phyloP scores from a whole-genome alignment of 2,888 invertebrate genomes.

The Lasioglossum morio region DNA sequence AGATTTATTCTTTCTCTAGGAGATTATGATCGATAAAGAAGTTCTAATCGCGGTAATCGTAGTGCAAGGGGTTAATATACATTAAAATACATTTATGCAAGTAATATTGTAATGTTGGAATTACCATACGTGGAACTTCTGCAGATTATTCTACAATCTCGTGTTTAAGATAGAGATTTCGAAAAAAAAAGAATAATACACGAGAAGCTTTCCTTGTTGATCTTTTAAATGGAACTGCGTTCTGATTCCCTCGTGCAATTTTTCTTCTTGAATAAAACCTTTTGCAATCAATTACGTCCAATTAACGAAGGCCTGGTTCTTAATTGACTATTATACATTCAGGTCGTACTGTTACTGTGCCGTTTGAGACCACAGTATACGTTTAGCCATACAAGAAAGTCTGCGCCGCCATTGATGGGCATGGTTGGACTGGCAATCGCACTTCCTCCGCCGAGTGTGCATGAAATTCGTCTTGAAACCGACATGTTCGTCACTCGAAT shows the following conservation, averaged over 20 bases:
- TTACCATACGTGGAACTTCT: neutral
- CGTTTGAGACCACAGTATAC: constrained; percentile 96
- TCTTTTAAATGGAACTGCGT: neutral
- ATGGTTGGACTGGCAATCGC: constrained; percentile 98
- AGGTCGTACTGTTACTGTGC: constrained; percentile 97
- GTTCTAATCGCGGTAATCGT: too few relatives aligned
- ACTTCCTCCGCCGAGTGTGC: constrained; percentile 97
- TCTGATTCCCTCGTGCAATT: neutral
- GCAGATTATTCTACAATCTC: neutral
- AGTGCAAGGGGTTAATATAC: too few relatives aligned
- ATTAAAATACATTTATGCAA: neutral
- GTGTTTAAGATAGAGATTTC: neutral
- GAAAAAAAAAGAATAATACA: neutral
- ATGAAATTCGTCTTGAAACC: constrained; percentile 97
- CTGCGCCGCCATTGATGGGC: constrained; percentile 94
- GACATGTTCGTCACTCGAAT: constrained; percentile 99
- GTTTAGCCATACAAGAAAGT: constrained; percentile 95
- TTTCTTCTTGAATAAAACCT: neutral
- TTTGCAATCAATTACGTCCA: constrained; percentile 32
- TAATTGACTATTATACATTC: constrained; percentile 71
- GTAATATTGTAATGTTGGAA: neutral
- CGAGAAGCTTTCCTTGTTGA: neutral
- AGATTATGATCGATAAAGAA: too few relatives aligned
- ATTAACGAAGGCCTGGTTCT: constrained; percentile 25
- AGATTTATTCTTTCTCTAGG: too few relatives aligned